Percentiles rank a stretch among this genome's conserved stretches.
Evolutionary conservation across 2,797 vertebrate species (phyloP).

Genomic region (Euphonia xanthogaster): DNA sequence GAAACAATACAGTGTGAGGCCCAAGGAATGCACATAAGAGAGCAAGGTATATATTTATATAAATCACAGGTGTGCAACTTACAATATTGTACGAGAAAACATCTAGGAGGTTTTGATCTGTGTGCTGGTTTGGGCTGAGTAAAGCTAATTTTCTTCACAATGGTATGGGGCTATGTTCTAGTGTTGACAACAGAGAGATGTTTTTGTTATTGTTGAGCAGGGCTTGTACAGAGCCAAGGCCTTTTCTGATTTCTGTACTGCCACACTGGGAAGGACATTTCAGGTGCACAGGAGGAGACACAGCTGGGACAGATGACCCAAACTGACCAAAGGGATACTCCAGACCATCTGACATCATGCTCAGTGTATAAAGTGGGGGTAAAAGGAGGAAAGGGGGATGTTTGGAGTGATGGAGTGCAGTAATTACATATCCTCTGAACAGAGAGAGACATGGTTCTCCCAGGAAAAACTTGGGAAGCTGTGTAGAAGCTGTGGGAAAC

Average conservation of each 20-base stretch:
- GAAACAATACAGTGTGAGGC: background rate
- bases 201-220: background rate
- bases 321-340: background rate
- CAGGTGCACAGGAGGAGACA: background rate
- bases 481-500: background rate
- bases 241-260: background rate
- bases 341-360: background rate
- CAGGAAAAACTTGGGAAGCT: background rate
- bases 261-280: background rate
- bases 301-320: background rate
- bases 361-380: background rate
- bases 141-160: background rate
- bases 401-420: background rate
- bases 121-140: background rate
- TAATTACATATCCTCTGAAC: background rate
- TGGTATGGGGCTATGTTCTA: too few relatives aligned
- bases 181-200: fast-evolving
- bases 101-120: background rate
- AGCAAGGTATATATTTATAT: background rate
- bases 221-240: background rate
- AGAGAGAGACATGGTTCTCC: background rate
- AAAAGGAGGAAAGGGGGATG: background rate
- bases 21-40: background rate
- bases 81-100: background rate
- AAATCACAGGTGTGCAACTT: background rate